Evolutionary conservation across 2,888 invertebrate species (phyloP).

Genomic region (Aphelenchoides bicaudatus): DNA sequence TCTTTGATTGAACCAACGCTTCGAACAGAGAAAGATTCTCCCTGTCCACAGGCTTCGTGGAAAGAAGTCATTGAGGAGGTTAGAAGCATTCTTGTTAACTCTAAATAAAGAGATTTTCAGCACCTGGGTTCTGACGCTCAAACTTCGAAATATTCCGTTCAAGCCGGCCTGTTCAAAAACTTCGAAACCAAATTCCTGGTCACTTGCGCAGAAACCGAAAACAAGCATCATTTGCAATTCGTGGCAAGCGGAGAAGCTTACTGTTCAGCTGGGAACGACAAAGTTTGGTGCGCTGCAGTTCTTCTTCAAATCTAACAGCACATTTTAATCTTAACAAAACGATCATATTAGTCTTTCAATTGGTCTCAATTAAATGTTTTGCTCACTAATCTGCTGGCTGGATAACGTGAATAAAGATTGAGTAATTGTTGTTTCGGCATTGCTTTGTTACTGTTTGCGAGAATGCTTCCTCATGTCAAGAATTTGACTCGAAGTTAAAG

Average conservation of each 20-base stretch:
- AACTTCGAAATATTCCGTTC: slow-evolving; percentile 15
- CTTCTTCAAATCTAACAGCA: slow-evolving; percentile 8
- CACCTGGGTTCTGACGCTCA: background rate
- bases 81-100: background rate
- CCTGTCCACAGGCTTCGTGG: slow-evolving; percentile 24
- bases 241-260: slow-evolving; percentile 26
- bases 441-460: too few relatives aligned
- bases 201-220: slow-evolving; percentile 17
- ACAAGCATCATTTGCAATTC: slow-evolving; percentile 9
- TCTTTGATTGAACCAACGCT: slow-evolving; percentile 26
- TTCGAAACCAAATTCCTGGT: slow-evolving; percentile 24
- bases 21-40: slow-evolving; percentile 21
- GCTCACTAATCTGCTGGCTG: too few relatives aligned
- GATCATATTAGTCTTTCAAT: too few relatives aligned
- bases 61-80: slow-evolving; percentile 22
- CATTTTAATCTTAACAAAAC: too few relatives aligned
- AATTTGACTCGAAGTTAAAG: too few relatives aligned
- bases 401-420: too few relatives aligned
- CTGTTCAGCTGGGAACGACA: slow-evolving; percentile 24
- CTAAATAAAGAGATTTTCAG: too few relatives aligned
- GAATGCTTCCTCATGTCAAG: too few relatives aligned
- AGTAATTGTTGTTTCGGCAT: too few relatives aligned
- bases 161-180: slow-evolving; percentile 20
- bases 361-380: too few relatives aligned
- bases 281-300: slow-evolving; percentile 24